Base-by-base conservation (phyloP, 2,797 vertebrate species). In the Parauchenoglanis ngamensis region DNA sequence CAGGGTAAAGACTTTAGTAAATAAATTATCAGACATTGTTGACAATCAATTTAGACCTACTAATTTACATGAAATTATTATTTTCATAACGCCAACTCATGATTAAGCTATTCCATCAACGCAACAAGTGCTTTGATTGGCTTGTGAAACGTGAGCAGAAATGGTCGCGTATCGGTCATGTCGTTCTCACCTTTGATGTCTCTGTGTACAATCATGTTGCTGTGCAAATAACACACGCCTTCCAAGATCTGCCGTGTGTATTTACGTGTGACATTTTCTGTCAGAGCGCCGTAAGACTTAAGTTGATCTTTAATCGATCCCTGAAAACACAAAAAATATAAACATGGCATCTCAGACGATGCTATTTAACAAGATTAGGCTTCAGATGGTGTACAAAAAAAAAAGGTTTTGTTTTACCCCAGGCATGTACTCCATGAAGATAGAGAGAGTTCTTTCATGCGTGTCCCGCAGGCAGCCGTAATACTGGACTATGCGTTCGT, bases 371-470 rank as follows among this genome's bases (percentile, higher is more conserved):
- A 83, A 76, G 8, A 25, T 68, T 7, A n/a, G 19, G 61, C n/a
- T 68, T 52, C 44, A 23, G 23, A 54, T 23, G 46, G n/a, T 11
- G n/a, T 19, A 28, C 28, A 17, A 40, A 35, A 6, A 49, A 7
- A 49, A 49, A 40, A 10, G 3, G 67, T 3, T 31, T n/a, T 8
- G 17, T 21, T 65, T 82, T 76, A 99, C 98, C 93, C 98, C 98
- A 11, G 98, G 98, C 98, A 99, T 99, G 92, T 99, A 97, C 92
- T 99, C 98, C 98, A 99, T 99, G 92, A 99, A 99, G 94, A 99
- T 99, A 81, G 98, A 99, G 46, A 99, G 98, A 0, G 97, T 99
- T 83, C 97, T 96, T 94, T 99, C 98, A 21, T 97, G 96, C 0
- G 96, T 92, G 93, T 99, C 98, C 70, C 97, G 95, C 92, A 99